Evolutionary conservation across 2,797 vertebrate species (phyloP), one percentile per base, ranked within the genome.

Genomic region (Melanotaenia trifasciata): DNA sequence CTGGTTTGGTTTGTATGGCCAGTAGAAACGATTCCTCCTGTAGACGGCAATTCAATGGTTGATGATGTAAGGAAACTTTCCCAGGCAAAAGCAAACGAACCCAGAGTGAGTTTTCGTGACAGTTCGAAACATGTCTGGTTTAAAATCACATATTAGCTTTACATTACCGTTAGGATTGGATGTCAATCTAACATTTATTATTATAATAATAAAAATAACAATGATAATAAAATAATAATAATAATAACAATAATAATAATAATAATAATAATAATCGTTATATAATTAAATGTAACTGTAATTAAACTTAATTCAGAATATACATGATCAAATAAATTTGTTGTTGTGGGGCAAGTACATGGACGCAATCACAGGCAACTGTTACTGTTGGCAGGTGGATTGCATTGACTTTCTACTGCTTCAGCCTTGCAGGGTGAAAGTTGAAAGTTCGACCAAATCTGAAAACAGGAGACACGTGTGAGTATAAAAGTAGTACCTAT

Each of bases 401-500:
- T 6, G 1, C 3, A 28, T 87, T 58, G 51, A 50, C 18, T 57
- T 0, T 94, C 74, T 61, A 84, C 83, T 95, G 81, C 33, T 89
- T 78, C 1, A 36, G 90, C 24, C 0, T 9, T 0, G 0, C n/a
- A 4, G 66, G 89, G 76, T 88, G 67, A 85, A 84, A 89, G 92
- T 83, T 92, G 72, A 92, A 79, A 87, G 89, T 74, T 91, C 84
- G 4, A 20, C 10, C 2, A 6, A 16, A 13, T 67, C 67, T 32
- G 81, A 89, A 63, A 80, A 83, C 87, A 88, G 80, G 26, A 73
- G 65, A 64, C 93, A 93, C 91, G 92, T 94, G 93, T 53, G n/a
- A 50, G 14, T 45, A 56, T 18, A 22, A 43, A 69, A 74, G 45
- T 4, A 1, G 74, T 77, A 65, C 87, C 72, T 85, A 16, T 1